Evolutionary conservation across 2,113 vertebrate species (phyloP), one percentile per base, ranked within the genome.

Genomic region (Melanotaenia duboulayi): DNA sequence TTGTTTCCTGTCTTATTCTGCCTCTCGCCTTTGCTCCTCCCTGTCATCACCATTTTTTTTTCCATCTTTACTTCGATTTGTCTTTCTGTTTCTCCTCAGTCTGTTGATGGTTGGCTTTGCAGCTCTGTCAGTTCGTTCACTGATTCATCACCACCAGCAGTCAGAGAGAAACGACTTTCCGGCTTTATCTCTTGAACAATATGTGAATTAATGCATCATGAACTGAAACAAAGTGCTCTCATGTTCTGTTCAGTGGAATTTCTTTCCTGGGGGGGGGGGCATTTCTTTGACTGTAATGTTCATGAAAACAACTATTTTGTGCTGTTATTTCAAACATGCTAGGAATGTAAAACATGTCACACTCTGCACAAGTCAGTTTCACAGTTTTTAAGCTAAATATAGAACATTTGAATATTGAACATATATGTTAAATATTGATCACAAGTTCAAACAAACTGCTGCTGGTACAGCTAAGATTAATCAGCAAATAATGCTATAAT

Each of bases 141-240:
- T 69, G 83, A 84, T 83, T 88, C 62, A 66, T 86, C 66, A 68
- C 37, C 24, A 58, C 78, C 69, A 54, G 64, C 68, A 48, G 71
- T 44, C 58, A 42, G 46, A 69, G 46, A 69, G 74, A 22, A 17
- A 28, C 2, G 62, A 9, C 76, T 73, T 48, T 42, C 55, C 9
- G 55, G 37, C 67, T 48, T 49, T 54, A 39, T 74, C 40, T 61
- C 56, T 22, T 4, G 10, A 8, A 60, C 71, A 48, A 60, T 55
- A 0, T 58, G 42, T 39, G 25, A 35, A 14, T 32, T 32, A 42
- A 14, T 17, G 9, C 14, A 25, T 61, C 19, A 32, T 12, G 20
- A 76, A 67, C 25, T 48, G n/a, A 39, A 10, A 66, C 32, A 42
- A 66, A 65, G 22, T 19, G 63, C 63, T 23, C 8, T 24, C 3